Percentiles rank a stretch among this genome's conserved stretches.
Evolutionary conservation across 2,888 invertebrate genomes (phyloP).

Genomic region (Microctonus brassicae): DNA sequence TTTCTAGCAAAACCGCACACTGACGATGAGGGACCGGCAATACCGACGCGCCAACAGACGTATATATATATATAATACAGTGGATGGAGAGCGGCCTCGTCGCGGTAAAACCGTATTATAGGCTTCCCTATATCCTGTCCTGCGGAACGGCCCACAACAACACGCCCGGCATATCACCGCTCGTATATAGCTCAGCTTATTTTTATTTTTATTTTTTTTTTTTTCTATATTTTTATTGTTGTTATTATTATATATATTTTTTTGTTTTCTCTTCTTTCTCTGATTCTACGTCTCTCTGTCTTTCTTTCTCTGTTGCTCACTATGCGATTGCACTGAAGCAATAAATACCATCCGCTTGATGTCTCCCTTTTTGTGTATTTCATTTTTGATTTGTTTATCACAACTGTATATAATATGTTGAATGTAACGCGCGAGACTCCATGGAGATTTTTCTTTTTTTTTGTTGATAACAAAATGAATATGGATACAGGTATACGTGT

Average conservation of each 20-base stretch:
- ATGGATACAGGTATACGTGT: no score
- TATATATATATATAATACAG: slow-evolving; percentile 32
- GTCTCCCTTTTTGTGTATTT: slow-evolving; percentile 36
- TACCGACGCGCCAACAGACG: slow-evolving; percentile 53
- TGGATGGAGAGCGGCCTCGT: slow-evolving; percentile 47
- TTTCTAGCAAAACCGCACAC: background rate
- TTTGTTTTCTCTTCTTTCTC: no score
- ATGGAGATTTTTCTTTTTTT: background rate
- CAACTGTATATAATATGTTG: background rate
- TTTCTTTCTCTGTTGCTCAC: no score
- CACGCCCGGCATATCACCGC: slow-evolving; percentile 12
- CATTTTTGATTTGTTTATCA: slow-evolving; percentile 49
- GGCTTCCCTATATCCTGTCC: slow-evolving; percentile 57
- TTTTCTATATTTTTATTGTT: no score
- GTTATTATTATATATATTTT: no score
- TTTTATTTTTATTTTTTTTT: no score
- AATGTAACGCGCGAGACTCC: no score
- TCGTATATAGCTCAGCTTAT: background rate
- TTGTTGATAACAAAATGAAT: slow-evolving; percentile 9
- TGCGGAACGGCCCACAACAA: slow-evolving; percentile 44
- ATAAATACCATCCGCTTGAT: slow-evolving; percentile 53
- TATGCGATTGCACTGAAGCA: no score
- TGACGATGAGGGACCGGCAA: slow-evolving; percentile 46
- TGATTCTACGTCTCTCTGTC: background rate
- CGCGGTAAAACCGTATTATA: slow-evolving; percentile 64